Conservation (phyloP, 2,113 vertebrate species). For the Cottus gobio region DNA sequence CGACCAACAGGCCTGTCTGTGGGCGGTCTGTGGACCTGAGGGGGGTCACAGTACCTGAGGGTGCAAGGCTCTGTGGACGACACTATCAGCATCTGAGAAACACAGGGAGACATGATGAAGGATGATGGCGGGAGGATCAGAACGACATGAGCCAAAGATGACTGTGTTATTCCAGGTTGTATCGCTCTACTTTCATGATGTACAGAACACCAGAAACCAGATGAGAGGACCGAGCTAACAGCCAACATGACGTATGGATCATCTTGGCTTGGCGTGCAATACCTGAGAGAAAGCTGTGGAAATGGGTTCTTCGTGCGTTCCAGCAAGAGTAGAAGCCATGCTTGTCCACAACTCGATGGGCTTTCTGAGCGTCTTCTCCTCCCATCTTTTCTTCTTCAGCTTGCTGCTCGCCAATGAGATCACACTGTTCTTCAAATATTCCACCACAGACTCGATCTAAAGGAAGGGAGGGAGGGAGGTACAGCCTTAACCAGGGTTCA, state of each 20-base stretch:
- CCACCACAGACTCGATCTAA: conserved; percentile 72
- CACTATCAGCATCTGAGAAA: conserved; percentile 75
- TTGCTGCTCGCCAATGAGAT: conserved; percentile 28
- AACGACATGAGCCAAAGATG: not conserved
- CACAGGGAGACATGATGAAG: not conserved
- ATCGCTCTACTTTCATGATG: not conserved
- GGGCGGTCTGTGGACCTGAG: not conserved
- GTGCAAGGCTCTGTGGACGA: conserved; percentile 78
- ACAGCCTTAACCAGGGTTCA: not conserved
- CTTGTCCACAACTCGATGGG: conserved; percentile 77
- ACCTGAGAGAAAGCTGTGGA: conserved; percentile 79
- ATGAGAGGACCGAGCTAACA: not conserved
- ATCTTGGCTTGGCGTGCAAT: not conserved
- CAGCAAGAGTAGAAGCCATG: conserved; percentile 64
- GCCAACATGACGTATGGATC: not conserved
- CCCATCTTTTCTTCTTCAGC: conserved; percentile 35
- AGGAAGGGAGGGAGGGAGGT: not conserved
- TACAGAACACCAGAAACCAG: not conserved
- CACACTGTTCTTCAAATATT: conserved; percentile 66
- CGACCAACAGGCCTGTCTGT: not conserved
- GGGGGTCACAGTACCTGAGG: conserved; percentile 66
- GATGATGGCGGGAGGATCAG: not conserved
- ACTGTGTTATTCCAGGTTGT: not conserved
- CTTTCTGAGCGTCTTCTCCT: conserved; percentile 46
- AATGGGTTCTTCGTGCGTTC: conserved; percentile 61